Base-by-base conservation (phyloP, 2,113 vertebrate species). In the Alligator mississippiensis region DNA sequence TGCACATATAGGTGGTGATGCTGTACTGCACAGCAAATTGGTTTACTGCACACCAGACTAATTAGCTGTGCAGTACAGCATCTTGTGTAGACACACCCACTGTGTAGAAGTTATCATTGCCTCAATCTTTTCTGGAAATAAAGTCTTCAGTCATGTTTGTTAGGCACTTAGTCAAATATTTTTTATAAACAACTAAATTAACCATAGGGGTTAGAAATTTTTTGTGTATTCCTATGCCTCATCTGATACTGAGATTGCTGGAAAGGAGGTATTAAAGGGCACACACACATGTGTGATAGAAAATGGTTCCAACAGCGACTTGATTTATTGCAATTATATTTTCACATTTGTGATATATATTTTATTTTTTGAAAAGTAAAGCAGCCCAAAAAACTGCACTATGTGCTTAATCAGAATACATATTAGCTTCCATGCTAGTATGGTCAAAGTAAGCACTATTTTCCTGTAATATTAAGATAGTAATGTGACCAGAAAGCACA, bases 261-360 rank as follows among this genome's bases (percentile, higher is more conserved):
- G 60, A 68, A 82, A 28, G 5, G 55, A 10, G 6, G 28, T 63
- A 66, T 30, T 89, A 25, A 13, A 74, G 4, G 60, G 19, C 89
- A 25, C 2, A 0, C 10, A 18, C 25, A 58, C 4, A 25, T 27
- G 15, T 6, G 16, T n/a, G 47, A 38, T 11, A 62, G 74, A 55
- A 70, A 5, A 24, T 27, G 0, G 2, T 59, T 1, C 68, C 14
- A 85, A 47, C 12, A 13, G 22, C 4, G 57, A 77, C 74, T 85
- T 82, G 22, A 18, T 7, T 1, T 70, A 19, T 34, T 0, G 1
- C 9, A 75, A 57, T 57, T 0, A 0, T 64, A 78, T 89, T 85
- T 85, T 80, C 3, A 3, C 85, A 12, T 88, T 74, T 85, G 82
- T 74, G 47, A 16, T 11, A 19, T 75, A 3, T 82, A 66, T 62